Base-by-base conservation (phyloP, 2,797 vertebrate genomes). In the Emydoidea blandingii region DNA sequence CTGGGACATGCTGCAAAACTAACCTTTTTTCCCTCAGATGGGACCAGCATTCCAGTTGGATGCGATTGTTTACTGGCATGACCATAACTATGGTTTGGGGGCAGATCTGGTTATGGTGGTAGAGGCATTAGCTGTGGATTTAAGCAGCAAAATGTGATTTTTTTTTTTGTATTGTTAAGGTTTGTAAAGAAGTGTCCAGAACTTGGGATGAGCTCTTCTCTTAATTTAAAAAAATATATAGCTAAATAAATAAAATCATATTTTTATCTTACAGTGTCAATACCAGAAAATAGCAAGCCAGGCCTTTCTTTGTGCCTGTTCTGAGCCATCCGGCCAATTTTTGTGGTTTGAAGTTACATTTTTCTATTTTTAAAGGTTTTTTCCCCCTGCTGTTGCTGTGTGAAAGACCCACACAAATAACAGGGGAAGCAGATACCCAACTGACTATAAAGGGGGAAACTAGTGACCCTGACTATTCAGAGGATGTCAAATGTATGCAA, bases 1-100 rank as follows among this genome's bases (percentile, higher is more conserved):
- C 16, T 0, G 2, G 2, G 82, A 27, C 80, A 85, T 0, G 0
- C 65, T n/a, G 37, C 27, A 34, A 56, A 90, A 3, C 34, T 52
- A 44, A 65, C n/a, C 62, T 65, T 9, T 7, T 59, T 54, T n/a
- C 9, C n/a, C 34, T n/a, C 62, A 65, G 8, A 16, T 65, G 62
- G 34, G 31, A 65, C 16, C 62, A 65, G 62, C 62, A 65, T 34
- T 65, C 29, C 62, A 34, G 8, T 65, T n/a, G 59, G 59, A 65
- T n/a, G 31, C 2, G 4, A 31, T 34, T n/a, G 59, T 34, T 62
- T 62, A 16, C 59, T 62, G 31, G 59, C 59, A 34, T 31, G 31
- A 15, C 14, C 59, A 34, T 52, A 85, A 74, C 6, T 34, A 8
- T 19, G 50, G 4, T 86, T 76, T 91, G 23, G 6, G 6, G 31